Evolutionary conservation across 2,797 vertebrate genomes (phyloP).

Genomic region (Sardinella longiceps): DNA sequence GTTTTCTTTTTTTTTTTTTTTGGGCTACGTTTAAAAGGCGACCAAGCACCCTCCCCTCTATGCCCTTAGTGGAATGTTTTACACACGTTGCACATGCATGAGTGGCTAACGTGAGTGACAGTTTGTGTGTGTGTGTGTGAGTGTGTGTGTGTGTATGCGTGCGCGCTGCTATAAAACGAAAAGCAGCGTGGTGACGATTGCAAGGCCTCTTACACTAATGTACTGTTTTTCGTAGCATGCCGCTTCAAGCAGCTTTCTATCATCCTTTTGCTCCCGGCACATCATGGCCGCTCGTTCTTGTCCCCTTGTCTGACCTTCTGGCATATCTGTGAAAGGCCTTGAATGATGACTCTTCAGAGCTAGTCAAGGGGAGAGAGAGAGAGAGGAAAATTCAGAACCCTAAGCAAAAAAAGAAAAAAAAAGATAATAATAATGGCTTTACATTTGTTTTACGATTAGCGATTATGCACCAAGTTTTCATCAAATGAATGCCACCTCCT

Average conservation of each 20-base stretch:
- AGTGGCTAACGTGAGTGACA: background rate
- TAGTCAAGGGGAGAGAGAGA: background rate
- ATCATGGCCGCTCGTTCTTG: background rate
- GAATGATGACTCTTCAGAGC: background rate
- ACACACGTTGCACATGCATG: slow-evolving; percentile 21
- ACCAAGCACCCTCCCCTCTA: slow-evolving; percentile 44
- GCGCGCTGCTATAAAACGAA: background rate
- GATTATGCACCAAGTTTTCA: slow-evolving; percentile 13
- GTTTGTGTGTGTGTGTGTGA: background rate
- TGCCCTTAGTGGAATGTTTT: slow-evolving; percentile 7
- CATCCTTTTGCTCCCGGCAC: background rate
- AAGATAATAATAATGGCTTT: background rate
- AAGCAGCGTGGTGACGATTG: background rate
- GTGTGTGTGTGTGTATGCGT: background rate
- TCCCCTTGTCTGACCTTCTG: background rate
- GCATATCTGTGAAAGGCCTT: slow-evolving; percentile 16
- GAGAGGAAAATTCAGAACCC: background rate
- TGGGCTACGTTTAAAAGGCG: slow-evolving; percentile 50
- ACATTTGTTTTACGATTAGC: background rate
- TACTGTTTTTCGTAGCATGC: background rate
- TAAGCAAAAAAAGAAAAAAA: background rate
- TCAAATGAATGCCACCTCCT: slow-evolving; percentile 20
- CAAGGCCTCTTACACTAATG: slow-evolving; percentile 15
- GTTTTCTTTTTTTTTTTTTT: slow-evolving; percentile 36
- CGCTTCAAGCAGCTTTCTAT: background rate